Base-by-base conservation (phyloP, 2,797 vertebrate species). In the Myotis myotis region DNA sequence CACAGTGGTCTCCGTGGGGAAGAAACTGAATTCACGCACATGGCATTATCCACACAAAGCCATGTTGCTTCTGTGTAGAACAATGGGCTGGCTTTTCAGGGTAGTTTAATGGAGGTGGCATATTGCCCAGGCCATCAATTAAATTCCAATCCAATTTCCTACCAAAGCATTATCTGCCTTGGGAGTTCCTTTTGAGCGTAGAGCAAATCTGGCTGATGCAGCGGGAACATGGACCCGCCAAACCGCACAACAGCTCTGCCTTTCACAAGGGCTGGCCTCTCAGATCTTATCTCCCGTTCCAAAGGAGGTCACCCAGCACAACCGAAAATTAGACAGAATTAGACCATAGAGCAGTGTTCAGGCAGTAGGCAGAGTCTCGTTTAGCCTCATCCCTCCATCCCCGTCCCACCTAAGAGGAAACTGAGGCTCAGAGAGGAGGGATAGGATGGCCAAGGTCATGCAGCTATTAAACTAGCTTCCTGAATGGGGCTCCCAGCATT, bases 141-240 rank as follows among this genome's bases (percentile, higher is more conserved):
- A 96, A 95, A 95, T 93, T 94, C 72, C 89, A 53, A 75, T 93
- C 86, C 89, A 72, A 80, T 90, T 96, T 94, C 93, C 92, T 95
- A 70, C 57, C 75, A 88, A 82, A 87, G 55, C 80, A n/a, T 83
- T n/a, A 70, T 38, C 91, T 86, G 95, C 92, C 84, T 53, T 60
- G 55, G 89, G 94, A 95, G 87, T 71, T 93, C 83, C 87, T 93
- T 81, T 57, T 57, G 75, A 78, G 16, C 13, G 0, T 2, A 19
- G 41, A 47, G 0, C 1, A 57, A 80, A 93, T 10, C 79, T 91
- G 92, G 92, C 93, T 55, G 93, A 86, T 64, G 0, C 5, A 57
- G 91, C 68, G 15, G 78, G 47, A n/a, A 93, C 93, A 96, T 2
- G 87, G 96, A 85, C 10, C 2, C 6, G 60, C n/a, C 13, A 89